Evolutionary conservation across 2,113 vertebrate species (phyloP).

Genomic region (Butorides virescens): DNA sequence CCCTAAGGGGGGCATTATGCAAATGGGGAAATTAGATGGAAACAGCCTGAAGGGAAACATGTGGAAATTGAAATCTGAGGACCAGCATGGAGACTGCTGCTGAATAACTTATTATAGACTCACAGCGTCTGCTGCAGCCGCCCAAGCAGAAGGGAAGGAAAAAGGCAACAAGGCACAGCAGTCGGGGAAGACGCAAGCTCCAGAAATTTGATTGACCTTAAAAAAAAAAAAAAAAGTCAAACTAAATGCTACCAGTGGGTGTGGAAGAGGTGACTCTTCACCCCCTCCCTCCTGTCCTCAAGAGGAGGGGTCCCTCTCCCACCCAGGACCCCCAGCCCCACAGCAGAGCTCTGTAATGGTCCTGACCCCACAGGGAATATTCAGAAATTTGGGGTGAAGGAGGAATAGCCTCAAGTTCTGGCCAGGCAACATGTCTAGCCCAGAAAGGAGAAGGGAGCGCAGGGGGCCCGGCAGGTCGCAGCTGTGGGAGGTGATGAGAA

Average conservation of each 20-base stretch:
- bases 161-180: slow-evolving; percentile 1
- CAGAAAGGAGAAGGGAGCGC: not conserved
- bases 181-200: not conserved
- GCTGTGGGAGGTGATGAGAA: not conserved
- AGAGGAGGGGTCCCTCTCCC: not conserved
- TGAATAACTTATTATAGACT: slow-evolving; percentile 49
- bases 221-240: not conserved
- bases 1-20: slow-evolving; percentile 42
- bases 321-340: not conserved
- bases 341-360: not conserved
- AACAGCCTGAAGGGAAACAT: slow-evolving; percentile 54
- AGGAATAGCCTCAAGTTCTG: not conserved
- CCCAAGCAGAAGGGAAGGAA: slow-evolving; percentile 21
- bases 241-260: not conserved
- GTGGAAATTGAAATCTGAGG: slow-evolving; percentile 52
- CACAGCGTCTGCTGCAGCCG: not conserved
- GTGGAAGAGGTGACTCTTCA: not conserved
- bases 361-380: not conserved
- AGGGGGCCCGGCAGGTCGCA: not conserved
- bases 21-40: slow-evolving; percentile 59
- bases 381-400: not conserved
- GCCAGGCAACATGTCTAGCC: not conserved
- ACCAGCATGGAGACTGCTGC: slow-evolving; percentile 26
- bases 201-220: not conserved
- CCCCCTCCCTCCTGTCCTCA: not conserved